Evolutionary conservation across 2,888 invertebrate species (phyloP).

Genomic region (Diarsia brunnea): DNA sequence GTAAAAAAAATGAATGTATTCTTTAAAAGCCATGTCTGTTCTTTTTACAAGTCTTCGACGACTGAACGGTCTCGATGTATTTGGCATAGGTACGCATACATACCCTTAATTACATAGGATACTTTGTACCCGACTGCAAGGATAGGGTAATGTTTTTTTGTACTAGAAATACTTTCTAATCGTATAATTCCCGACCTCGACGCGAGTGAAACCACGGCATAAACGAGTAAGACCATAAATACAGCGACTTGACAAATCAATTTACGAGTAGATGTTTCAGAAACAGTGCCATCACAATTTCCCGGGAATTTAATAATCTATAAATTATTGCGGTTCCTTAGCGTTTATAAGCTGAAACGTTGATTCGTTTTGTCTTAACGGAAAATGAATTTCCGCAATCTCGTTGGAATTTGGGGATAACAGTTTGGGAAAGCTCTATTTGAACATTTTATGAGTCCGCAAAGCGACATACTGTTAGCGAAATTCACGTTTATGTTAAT

Average conservation of each 20-base stretch:
- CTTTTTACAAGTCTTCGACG: neutral
- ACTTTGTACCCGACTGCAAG: no score
- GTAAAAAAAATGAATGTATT: neutral
- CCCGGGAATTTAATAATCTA: conserved; percentile 47
- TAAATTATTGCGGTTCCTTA: conserved; percentile 48
- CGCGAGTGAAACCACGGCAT: neutral
- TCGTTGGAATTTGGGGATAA: conserved; percentile 50
- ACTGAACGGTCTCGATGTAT: neutral
- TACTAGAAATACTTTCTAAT: neutral
- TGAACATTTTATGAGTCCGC: conserved; percentile 51
- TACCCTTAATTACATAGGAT: neutral
- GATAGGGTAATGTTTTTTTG: no score
- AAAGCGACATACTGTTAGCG: conserved; percentile 35
- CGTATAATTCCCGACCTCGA: neutral
- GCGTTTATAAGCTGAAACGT: conserved; percentile 42
- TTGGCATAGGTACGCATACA: neutral
- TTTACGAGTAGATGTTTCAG: conserved; percentile 29
- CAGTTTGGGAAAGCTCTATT: conserved; percentile 44
- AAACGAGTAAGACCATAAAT: neutral
- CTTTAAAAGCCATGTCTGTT: neutral
- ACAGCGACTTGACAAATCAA: conserved; percentile 19
- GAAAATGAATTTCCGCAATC: conserved; percentile 55
- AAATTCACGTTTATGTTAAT: conserved; percentile 52
- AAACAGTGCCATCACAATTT: conserved; percentile 21
- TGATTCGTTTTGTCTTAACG: conserved; percentile 53